Evolutionary conservation across 2,797 vertebrate species (phyloP), one percentile per base, ranked within the genome.

Genomic region (Spinibarbus caldwelli): DNA sequence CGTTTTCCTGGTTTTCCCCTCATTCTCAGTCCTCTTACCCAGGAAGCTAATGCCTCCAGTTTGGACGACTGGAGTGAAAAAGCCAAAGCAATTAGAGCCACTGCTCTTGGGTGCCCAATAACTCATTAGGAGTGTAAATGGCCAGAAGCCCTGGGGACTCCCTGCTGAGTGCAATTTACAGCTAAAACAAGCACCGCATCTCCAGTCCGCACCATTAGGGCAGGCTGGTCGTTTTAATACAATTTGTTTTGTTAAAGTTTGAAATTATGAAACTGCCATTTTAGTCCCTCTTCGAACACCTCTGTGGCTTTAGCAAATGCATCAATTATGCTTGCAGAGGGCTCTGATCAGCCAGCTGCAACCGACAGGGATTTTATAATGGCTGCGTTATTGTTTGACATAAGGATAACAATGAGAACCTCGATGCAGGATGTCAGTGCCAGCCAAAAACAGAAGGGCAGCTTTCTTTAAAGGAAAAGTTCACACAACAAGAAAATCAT

Each of bases 61-160:
- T 91, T 87, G 82, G 87, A 86, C 34, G 59, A 88, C 85, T 82
- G 83, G 76, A 87, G 89, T 85, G 84, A 89, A 91, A 91, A 91
- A 91, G 90, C 89, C 88, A 90, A 91, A 90, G 91, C 90, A 92
- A 92, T 92, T 92, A 92, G 89, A 90, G 88, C 62, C 84, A 87
- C 86, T 87, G 88, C 86, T 90, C 86, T 89, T 89, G 87, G 87
- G 84, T 90, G 86, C 90, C 91, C 91, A 71, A 92, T 91, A 91
- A 91, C 88, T 91, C 92, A 90, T 92, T 91, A 91, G 90, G 91
- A 90, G 89, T 88, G 88, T 91, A 92, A 91, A 91, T 92, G 90
- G 89, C 87, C 90, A 90, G 87, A 83, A 88, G 86, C 90, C 87
- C 89, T 78, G 85, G 87, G 89, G 91, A 88, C 75, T 87, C 68